Base-by-base conservation (phyloP, 2,888 invertebrate species). In the Masnerella sp. region DNA sequence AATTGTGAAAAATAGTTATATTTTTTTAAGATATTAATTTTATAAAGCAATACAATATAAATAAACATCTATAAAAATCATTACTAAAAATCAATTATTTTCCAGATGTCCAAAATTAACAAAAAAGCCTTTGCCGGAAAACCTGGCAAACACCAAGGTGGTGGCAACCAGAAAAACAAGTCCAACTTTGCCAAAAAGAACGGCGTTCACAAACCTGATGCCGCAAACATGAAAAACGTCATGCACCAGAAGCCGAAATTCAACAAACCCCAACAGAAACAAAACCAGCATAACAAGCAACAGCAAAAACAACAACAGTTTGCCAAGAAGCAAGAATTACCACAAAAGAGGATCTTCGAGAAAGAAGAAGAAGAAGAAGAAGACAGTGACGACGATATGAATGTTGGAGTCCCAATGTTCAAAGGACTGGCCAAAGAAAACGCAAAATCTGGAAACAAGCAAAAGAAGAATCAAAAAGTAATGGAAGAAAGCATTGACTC, bases 351-450 rank as follows among this genome's bases (percentile, higher is more conserved):
- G n/a, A n/a, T n/a, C n/a, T n/a, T n/a, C n/a, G n/a, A n/a, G n/a
- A n/a, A n/a, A n/a, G n/a, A n/a, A n/a, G n/a, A n/a, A n/a, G n/a
- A n/a, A 17, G 17, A 40, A 40, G 17, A 15, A 5, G 38, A 52
- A 15, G 52, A 38, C 2, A 20, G 14, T 17, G 43, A 64, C 12
- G 62, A 64, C 0, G 45, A 64, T 74, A 32, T 65, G 8, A 65
- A 65, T 1, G 65, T 80, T 25, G 82, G 83, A 7, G 75, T 82
- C 0, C 79, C 79, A 34, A 82, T 79, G 81, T 84, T 83, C 32
- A 79, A 80, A 18, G 83, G 83, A n/a, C 15, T 80, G n/a, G 65
- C 56, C 76, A 30, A 34, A 7, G 42, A 40, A 0, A 74, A 49
- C 3, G 9, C 5, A 1, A 77, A 75, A 5, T 73, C 59, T 2